Conservation (phyloP, 1,140 invertebrate genomes). For the Saccostrea echinata region DNA sequence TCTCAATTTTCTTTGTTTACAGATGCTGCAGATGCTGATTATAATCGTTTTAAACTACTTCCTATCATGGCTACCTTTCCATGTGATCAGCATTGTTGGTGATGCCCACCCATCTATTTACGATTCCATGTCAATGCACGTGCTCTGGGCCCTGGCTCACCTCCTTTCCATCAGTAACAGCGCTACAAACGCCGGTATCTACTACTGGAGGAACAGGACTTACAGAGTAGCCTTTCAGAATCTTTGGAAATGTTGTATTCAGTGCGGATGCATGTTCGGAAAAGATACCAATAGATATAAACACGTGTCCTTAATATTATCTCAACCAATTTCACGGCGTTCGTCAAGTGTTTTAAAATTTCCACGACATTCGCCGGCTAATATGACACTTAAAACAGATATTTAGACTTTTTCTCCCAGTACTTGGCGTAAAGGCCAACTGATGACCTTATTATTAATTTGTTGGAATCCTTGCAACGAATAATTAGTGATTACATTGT, state of each 20-base stretch:
- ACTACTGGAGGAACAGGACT: conserved; percentile 49
- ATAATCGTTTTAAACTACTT: conserved; percentile 50
- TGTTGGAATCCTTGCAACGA: no score
- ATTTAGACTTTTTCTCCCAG: no score
- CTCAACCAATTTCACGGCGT: no score
- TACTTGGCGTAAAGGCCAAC: no score
- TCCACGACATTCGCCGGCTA: no score
- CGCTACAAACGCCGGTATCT: conserved; percentile 49
- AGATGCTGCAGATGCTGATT: conserved; percentile 55
- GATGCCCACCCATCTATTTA: conserved; percentile 50
- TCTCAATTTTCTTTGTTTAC: conserved; percentile 49
- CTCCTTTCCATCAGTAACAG: conserved; percentile 52
- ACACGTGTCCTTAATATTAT: no score
- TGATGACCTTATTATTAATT: no score
- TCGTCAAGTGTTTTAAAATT: no score
- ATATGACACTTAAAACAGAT: no score
- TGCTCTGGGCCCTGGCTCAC: conserved; percentile 54
- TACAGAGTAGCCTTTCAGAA: neutral
- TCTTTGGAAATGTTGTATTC: neutral
- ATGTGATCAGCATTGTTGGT: conserved; percentile 48
- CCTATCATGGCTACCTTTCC: conserved; percentile 54
- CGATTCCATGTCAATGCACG: conserved; percentile 45
- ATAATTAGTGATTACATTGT: no score
- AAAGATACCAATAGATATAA: neutral
- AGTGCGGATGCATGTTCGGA: neutral